These are phyloP conservation scores for Ochotona princeps DNA, from an alignment of 2,113 vertebrate genomes.

Conservation along the genomic window DNA sequence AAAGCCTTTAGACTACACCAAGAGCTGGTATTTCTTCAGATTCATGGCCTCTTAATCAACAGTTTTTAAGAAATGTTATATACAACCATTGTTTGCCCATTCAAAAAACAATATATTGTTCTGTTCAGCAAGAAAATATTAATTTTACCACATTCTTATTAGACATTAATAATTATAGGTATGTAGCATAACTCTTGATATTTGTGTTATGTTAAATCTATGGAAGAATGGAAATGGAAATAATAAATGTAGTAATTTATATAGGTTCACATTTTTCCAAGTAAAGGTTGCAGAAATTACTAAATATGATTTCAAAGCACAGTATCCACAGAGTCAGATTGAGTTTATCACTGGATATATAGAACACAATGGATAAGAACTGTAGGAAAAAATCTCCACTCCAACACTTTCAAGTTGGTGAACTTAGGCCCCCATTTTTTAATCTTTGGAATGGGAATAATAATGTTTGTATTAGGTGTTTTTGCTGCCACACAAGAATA, in stretches of 20 bases:
- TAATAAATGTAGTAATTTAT: background rate
- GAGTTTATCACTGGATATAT: background rate
- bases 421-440: background rate
- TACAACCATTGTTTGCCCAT: background rate
- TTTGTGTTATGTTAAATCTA: constrained; percentile 16
- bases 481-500: background rate
- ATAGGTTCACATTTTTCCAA: background rate
- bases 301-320: background rate
- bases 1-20: constrained; percentile 18
- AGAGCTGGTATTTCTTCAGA: background rate
- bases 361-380: background rate
- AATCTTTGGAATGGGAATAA: background rate
- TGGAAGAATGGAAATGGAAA: constrained; percentile 2
- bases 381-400: background rate
- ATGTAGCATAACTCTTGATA: background rate
- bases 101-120: background rate
- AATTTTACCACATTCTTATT: background rate
- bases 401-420: background rate
- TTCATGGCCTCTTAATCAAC: background rate
- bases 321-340: background rate
- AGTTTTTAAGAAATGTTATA: background rate
- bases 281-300: background rate
- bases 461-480: background rate
- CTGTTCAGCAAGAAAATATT: background rate
- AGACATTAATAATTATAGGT: background rate